A percentile compares a stretch with the other conserved stretches of the same genome.
Evolutionary conservation across 2,797 vertebrate species (phyloP).

Genomic region (Lepus townsendii): DNA sequence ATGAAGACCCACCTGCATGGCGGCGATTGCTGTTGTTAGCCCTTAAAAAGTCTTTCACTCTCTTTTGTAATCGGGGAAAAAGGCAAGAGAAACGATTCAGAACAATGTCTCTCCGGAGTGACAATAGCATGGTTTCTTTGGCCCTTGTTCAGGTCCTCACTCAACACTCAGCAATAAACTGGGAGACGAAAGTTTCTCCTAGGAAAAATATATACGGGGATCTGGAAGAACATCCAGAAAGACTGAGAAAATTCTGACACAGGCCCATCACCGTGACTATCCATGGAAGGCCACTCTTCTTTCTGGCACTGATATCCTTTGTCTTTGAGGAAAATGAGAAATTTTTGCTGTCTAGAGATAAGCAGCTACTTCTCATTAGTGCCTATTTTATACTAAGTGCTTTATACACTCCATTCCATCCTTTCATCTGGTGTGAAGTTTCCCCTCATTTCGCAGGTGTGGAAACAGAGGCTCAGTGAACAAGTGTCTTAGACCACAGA

Average conservation of each 20-base stretch:
- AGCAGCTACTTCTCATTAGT: not conserved
- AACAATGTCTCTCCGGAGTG: conserved; percentile 37
- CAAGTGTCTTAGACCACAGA: not conserved
- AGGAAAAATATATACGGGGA: conserved; percentile 13
- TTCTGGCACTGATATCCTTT: not conserved
- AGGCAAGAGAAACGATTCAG: conserved; percentile 18
- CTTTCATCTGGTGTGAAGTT: not conserved
- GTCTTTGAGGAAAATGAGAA: conserved; percentile 47
- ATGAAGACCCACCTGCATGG: not conserved
- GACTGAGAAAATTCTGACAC: conserved; percentile 14
- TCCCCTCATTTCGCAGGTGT: not conserved
- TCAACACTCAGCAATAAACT: not conserved
- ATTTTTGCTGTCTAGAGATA: not conserved
- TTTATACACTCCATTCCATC: not conserved
- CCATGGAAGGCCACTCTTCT: not conserved
- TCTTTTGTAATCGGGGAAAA: not conserved
- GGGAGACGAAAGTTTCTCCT: conserved; percentile 1
- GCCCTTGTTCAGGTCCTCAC: conserved; percentile 13
- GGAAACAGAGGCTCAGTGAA: not conserved
- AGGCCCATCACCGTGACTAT: not conserved
- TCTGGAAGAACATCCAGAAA: conserved; percentile 39
- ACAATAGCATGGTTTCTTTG: conserved; percentile 38
- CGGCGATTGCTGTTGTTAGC: not conserved
- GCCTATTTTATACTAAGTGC: not conserved
- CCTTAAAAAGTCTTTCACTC: not conserved